Conservation (phyloP, 2,888 invertebrate genomes). For the Bellardia bayeri region DNA sequence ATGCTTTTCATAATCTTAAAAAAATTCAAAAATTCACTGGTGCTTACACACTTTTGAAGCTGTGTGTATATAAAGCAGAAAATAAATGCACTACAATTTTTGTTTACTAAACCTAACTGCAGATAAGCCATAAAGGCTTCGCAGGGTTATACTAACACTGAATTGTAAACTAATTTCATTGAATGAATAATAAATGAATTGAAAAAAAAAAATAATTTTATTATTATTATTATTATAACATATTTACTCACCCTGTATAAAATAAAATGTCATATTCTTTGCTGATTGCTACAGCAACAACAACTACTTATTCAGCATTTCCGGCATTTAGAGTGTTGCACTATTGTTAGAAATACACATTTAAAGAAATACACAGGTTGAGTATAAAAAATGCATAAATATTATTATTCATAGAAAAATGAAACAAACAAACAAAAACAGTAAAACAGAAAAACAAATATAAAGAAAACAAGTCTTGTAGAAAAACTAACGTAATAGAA, state of each 20-base stretch:
- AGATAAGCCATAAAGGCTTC: no score
- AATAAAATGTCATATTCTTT: background rate
- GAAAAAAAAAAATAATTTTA: no score
- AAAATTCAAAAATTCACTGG: no score
- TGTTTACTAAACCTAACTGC: no score
- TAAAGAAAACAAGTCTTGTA: background rate
- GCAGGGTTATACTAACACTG: no score
- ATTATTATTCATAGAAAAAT: slow-evolving; percentile 5
- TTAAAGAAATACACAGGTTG: slow-evolving; percentile 13
- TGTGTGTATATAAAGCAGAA: no score
- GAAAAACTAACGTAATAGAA: background rate
- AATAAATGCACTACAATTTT: no score
- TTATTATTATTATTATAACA: background rate
- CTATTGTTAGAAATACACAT: slow-evolving; percentile 27
- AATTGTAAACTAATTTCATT: no score
- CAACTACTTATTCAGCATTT: slow-evolving; percentile 39
- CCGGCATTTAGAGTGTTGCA: slow-evolving; percentile 51
- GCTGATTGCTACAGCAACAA: background rate
- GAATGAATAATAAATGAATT: no score
- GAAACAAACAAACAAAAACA: background rate
- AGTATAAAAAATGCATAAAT: slow-evolving; percentile 46
- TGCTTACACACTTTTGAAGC: no score
- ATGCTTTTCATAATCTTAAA: no score
- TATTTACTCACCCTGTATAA: background rate
- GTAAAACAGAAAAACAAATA: background rate